These are phyloP conservation scores for Chaetophractus vellerosus DNA, from an alignment of 2,797 vertebrate genomes.

Conservation along the genomic window DNA sequence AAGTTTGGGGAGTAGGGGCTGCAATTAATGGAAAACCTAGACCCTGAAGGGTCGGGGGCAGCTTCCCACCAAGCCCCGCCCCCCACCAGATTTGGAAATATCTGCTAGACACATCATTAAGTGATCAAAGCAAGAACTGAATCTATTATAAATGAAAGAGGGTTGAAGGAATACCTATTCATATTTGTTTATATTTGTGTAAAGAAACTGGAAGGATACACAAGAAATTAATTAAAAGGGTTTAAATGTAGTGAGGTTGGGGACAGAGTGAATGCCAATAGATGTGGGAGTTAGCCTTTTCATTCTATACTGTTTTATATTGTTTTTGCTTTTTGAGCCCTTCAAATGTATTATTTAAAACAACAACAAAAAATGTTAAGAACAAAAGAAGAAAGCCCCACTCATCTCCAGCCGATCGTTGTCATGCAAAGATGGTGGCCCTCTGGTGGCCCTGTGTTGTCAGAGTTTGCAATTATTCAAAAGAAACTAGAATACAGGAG, in stretches of 20 bases:
- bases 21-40: neutral
- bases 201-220: neutral
- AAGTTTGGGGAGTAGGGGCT: neutral
- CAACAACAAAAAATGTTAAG: constrained; percentile 40
- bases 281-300: neutral
- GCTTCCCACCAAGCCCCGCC: neutral
- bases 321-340: constrained; percentile 59
- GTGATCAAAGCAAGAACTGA: constrained; percentile 55
- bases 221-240: neutral
- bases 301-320: neutral
- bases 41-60: neutral
- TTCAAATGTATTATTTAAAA: constrained; percentile 45
- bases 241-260: neutral
- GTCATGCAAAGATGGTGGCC: neutral
- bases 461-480: neutral
- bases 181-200: neutral
- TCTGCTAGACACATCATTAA: constrained; percentile 38
- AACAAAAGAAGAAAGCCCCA: neutral
- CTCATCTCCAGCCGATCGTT: neutral
- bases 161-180: neutral
- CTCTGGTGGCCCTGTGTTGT: no score
- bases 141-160: constrained; percentile 20
- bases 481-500: constrained; percentile 19
- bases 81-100: neutral
- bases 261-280: neutral